These are phyloP conservation scores for Nibea coibor DNA, from an alignment of 2,113 vertebrate species.

Conservation along the genomic window DNA sequence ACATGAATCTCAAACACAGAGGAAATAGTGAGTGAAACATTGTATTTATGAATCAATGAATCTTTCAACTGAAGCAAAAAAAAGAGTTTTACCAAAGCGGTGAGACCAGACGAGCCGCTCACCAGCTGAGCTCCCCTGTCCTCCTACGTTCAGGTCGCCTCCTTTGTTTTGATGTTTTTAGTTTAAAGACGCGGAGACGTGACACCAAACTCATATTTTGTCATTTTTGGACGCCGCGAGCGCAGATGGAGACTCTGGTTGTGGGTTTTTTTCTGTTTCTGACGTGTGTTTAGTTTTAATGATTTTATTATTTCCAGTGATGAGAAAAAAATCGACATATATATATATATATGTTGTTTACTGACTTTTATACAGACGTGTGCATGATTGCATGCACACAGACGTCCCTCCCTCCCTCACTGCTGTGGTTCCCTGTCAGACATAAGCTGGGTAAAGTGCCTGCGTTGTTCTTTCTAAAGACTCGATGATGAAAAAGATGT, in stretches of 20 bases:
- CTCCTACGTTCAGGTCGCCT: neutral
- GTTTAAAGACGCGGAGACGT: neutral
- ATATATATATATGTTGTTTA: conserved; percentile 55
- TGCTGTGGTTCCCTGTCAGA: conserved; percentile 20
- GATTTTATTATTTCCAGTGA: conserved; percentile 34
- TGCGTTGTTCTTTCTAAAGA: conserved; percentile 65
- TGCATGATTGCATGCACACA: conserved; percentile 36
- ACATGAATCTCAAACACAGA: neutral
- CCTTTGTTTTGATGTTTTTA: neutral
- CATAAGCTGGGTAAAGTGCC: conserved; percentile 74
- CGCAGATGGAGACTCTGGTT: neutral
- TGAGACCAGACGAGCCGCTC: neutral
- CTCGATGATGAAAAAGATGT: conserved; percentile 41
- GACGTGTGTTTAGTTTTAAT: conserved; percentile 10
- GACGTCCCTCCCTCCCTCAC: neutral
- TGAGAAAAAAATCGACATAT: conserved; percentile 13
- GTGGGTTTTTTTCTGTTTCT: conserved; percentile 5
- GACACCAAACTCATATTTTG: conserved; percentile 10
- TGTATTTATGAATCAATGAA: neutral
- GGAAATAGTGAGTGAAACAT: neutral
- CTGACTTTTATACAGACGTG: conserved; percentile 51
- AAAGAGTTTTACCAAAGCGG: neutral
- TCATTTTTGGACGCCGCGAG: neutral
- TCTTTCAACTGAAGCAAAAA: conserved; percentile 2
- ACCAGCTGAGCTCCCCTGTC: neutral